Conservation (phyloP, 2,888 invertebrate genomes). For the Alsophila aescularia region DNA sequence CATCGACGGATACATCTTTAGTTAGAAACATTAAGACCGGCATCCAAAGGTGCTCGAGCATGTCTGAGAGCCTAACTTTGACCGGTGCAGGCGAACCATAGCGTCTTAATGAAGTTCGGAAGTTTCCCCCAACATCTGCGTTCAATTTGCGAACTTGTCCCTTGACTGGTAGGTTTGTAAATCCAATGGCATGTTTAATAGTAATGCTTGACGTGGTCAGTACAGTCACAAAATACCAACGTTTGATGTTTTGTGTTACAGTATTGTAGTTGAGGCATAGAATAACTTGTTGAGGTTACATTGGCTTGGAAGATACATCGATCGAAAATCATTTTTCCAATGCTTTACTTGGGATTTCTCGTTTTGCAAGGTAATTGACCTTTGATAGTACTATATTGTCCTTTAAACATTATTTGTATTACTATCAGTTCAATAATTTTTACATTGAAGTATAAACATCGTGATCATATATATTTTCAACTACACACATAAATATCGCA, state of each 20-base stretch:
- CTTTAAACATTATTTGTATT: no score
- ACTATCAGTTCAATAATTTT: no score
- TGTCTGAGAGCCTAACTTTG: conserved; percentile 66
- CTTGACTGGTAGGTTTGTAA: conserved; percentile 48
- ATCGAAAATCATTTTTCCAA: no score
- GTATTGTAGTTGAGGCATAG: no score
- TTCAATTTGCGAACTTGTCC: conserved; percentile 50
- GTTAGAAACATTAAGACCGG: conserved; percentile 56
- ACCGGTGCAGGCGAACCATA: conserved; percentile 67
- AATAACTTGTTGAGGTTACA: conserved; percentile 45
- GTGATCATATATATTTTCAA: no score
- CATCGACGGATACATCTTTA: conserved; percentile 53
- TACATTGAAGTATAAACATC: no score
- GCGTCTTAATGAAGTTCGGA: conserved; percentile 77
- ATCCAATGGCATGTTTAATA: conserved; percentile 37
- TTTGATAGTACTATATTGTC: no score
- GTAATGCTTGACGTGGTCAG: conserved; percentile 54
- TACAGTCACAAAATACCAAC: no score
- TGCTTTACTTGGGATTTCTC: no score
- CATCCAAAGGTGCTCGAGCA: conserved; percentile 62
- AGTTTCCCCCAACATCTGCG: conserved; percentile 50
- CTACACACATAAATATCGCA: conserved; percentile 8
- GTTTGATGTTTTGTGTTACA: no score
- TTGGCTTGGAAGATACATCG: conserved; percentile 33
- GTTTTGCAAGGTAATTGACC: no score